Evolutionary conservation across 2,888 invertebrate species (phyloP).

Genomic region (Blastobasis adustella): DNA sequence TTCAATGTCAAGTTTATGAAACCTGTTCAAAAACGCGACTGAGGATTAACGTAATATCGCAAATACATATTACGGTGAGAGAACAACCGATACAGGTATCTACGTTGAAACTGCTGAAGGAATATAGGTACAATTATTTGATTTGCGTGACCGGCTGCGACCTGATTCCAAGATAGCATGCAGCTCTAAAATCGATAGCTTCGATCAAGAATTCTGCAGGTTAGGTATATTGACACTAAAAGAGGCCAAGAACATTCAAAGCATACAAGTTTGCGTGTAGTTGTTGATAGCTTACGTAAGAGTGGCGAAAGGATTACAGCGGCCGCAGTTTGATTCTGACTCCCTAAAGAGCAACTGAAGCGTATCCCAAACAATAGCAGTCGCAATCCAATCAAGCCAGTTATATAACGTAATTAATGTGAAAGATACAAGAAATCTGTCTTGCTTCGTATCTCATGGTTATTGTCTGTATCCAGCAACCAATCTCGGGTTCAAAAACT

Average conservation of each 20-base stretch:
- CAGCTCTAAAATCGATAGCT: too few species aligned
- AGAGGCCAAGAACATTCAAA: constrained; percentile 40
- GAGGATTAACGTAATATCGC: too few species aligned
- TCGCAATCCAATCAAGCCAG: constrained; percentile 5
- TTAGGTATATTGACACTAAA: constrained; percentile 10
- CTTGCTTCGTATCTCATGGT: too few species aligned
- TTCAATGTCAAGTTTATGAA: constrained; percentile 5
- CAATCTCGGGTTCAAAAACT: too few species aligned
- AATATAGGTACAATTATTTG: not conserved
- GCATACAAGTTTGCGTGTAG: not conserved
- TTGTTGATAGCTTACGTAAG: constrained; percentile 24
- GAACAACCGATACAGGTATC: too few species aligned
- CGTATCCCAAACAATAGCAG: constrained; percentile 9
- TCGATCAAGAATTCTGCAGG: too few species aligned
- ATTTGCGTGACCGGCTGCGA: not conserved
- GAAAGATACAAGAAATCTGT: not conserved
- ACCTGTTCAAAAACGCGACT: constrained; percentile 1
- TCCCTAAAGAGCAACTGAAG: constrained; percentile 15
- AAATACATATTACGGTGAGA: too few species aligned
- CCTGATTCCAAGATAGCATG: too few species aligned
- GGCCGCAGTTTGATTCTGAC: constrained; percentile 12
- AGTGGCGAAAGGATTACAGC: constrained; percentile 34
- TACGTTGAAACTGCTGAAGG: too few species aligned
- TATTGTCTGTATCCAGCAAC: too few species aligned
- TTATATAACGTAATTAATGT: constrained; percentile 1